Percentiles rank a stretch among this genome's conserved stretches.
Conservation (phyloP, 2,797 vertebrate genomes). For the Chaetophractus vellerosus region DNA sequence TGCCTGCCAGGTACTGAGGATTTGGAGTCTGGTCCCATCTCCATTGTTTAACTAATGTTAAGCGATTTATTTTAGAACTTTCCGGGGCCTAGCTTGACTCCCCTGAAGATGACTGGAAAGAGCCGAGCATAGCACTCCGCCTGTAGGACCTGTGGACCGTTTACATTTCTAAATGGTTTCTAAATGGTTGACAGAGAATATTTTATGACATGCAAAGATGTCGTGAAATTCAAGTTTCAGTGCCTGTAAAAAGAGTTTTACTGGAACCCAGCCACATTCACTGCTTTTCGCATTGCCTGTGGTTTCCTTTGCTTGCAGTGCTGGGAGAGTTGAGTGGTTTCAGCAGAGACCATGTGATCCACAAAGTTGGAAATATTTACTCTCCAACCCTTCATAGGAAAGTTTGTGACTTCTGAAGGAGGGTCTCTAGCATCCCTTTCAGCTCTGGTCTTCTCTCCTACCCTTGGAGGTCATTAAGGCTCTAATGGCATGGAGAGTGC, state of each 20-base stretch:
- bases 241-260: background rate
- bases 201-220: conserved; percentile 14
- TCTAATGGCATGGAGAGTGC: background rate
- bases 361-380: background rate
- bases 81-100: background rate
- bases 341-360: background rate
- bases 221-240: background rate
- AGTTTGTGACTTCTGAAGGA: background rate
- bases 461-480: background rate
- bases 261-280: background rate
- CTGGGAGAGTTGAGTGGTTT: background rate
- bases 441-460: too few species aligned
- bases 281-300: background rate
- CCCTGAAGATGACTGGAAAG: background rate
- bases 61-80: background rate
- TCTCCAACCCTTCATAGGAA: background rate
- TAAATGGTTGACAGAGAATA: background rate
- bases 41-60: background rate
- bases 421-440: background rate
- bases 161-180: too few species aligned
- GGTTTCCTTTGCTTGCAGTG: background rate
- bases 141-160: background rate
- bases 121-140: background rate
- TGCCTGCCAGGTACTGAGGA: background rate
- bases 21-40: background rate